Base-by-base conservation (phyloP, 2,113 vertebrate species). In the Rhynchomys soricoides region DNA sequence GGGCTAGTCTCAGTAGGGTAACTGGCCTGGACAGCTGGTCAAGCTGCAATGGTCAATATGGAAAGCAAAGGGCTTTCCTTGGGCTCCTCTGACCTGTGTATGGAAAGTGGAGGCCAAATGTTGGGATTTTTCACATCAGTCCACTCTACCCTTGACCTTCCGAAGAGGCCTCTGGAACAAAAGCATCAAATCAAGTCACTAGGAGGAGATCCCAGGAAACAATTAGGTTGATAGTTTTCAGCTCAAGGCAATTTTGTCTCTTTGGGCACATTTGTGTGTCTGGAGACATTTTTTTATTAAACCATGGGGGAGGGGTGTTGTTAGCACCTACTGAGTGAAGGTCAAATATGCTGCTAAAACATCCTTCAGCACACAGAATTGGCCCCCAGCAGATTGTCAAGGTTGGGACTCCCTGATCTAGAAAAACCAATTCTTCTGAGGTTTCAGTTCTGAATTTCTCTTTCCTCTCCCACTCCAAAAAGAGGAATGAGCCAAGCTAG, bases 181-280 rank as follows among this genome's bases (percentile, higher is more conserved):
- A 95, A 83, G 21, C 29, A 31, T 74, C 86, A 62, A 75, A 19
- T 74, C 81, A 68, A 75, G 78, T 90, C 74, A 52, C 77, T 74
- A 10, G 55, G 31, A 64, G 24, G 17, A 19, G 48, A 55, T 34
- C 22, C 66, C 26, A 62, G 79, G 74, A 90, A 90, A 57, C 12
- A 34, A 77, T 90, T n/a, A 81, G 73, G 79, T 90, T 31, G 57
- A 50, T 68, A 40, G 86, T 57, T 95, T 40, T 93, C 31, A 79
- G 29, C 17, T 66, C 22, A 40, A 57, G 79, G 48, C 50, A 40
- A 45, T 62, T 92, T 82, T 81, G n/a, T 26, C 37, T 66, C 57
- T 57, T 43, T 64, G 6, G 62, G 7, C 6, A 13, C 26, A 50
- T 17, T 34, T 55, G 55, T 45, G 40, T 22, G 9, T 85, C 70